phyloP scores from a whole-genome alignment of 2,113 vertebrate genomes.

The Crotophaga sulcirostris region DNA sequence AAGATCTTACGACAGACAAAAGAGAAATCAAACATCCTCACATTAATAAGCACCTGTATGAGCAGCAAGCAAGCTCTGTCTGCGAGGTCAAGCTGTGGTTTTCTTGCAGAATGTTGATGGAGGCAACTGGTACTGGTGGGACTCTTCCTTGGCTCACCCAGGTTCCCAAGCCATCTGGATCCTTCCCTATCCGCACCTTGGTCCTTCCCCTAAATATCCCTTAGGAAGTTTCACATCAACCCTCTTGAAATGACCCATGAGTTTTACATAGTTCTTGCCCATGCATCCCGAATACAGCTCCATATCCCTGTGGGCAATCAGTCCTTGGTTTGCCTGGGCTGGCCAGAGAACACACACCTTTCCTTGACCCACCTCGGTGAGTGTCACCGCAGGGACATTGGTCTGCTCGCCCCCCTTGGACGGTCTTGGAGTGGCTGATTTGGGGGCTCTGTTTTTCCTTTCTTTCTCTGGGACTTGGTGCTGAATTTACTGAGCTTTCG shows the following conservation, averaged over 20 bases:
- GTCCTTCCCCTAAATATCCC: neutral
- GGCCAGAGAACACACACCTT: neutral
- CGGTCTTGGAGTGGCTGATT: neutral
- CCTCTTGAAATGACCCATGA: fast-evolving
- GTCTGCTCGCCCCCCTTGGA: neutral
- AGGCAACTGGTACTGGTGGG: neutral
- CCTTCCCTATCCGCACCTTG: neutral
- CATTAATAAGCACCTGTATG: neutral
- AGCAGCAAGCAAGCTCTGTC: neutral
- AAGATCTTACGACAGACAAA: neutral
- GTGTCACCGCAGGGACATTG: neutral
- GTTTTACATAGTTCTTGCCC: neutral
- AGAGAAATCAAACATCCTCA: neutral
- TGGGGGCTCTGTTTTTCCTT: neutral
- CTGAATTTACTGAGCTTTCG: neutral
- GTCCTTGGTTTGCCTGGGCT: neutral
- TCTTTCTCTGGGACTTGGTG: neutral
- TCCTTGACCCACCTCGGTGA: neutral
- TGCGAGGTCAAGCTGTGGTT: neutral
- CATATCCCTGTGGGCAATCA: fast-evolving
- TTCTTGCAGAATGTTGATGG: neutral
- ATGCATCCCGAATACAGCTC: neutral
- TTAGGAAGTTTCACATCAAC: neutral
- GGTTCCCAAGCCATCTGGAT: fast-evolving
- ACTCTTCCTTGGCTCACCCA: neutral